Evolutionary conservation across 2,888 invertebrate species (phyloP).

Genomic region (Oligia fasciuncula): DNA sequence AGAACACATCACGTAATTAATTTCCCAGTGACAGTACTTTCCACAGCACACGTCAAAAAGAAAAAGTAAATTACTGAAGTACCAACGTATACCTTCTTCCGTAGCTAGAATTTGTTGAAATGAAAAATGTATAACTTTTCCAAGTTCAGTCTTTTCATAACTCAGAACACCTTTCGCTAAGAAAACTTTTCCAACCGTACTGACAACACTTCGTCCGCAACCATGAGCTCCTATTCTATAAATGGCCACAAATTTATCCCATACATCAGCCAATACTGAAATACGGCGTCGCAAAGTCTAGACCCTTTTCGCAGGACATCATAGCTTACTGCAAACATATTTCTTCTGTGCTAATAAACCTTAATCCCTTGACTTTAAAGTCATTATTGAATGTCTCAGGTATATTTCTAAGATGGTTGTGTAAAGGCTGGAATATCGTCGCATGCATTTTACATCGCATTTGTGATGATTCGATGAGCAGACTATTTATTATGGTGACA

Average conservation of each 20-base stretch:
- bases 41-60: not conserved
- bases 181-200: constrained; percentile 40
- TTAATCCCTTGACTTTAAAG: constrained; percentile 32
- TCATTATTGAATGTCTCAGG: constrained; percentile 22
- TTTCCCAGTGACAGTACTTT: not conserved
- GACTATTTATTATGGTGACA: constrained; percentile 76
- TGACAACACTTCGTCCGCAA: constrained; percentile 32
- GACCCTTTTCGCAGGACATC: constrained; percentile 61
- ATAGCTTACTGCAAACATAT: constrained; percentile 42
- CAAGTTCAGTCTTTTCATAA: constrained; percentile 28
- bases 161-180: constrained; percentile 29
- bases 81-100: not conserved
- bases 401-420: constrained; percentile 49
- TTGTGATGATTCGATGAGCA: constrained; percentile 77
- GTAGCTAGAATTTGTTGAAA: constrained; percentile 7
- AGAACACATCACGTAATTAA: constrained; percentile 20
- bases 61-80: constrained; percentile 15
- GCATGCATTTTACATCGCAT: constrained; percentile 79
- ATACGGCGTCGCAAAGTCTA: constrained; percentile 64
- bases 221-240: constrained; percentile 41
- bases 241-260: constrained; percentile 54
- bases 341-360: not conserved
- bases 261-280: constrained; percentile 62
- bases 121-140: constrained; percentile 30
- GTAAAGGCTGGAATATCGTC: constrained; percentile 73